Base-by-base conservation (phyloP, 1,140 invertebrate genomes). In the Drosophila nikananu region DNA sequence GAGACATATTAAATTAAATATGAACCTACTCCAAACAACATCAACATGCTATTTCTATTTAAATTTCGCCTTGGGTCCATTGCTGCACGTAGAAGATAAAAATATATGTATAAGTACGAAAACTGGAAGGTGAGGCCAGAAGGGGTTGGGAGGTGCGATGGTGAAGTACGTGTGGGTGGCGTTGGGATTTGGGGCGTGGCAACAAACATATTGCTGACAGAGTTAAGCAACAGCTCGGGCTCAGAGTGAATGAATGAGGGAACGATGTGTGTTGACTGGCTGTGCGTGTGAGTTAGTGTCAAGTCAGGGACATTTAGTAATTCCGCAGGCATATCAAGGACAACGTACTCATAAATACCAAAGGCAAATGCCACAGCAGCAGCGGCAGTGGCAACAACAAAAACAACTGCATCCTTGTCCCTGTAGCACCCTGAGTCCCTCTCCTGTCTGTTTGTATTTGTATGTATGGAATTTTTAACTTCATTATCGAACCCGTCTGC, bases 311-410 rank as follows among this genome's bases (percentile, higher is more conserved):
- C 86, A 90, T 90, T 90, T 90, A 90, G 86, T 90, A 90, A 90
- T 90, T 90, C 86, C 76, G 72, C 79, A 80, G 72, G 86, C 86
- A 90, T 90, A 90, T 90, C 86, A 90, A 90, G 86, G 86, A 90
- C 86, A 90, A 90, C 86, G 86, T 89, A 89, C 86, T 90, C 86
- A 90, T 90, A 90, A 90, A 90, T 89, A 89, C 86, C 86, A 89
- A 89, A 84, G 86, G 71, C 81, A 82, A 90, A 89, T 89, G 86
- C 86, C 86, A 75, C 74, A 89, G 57, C 71, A 68, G 39, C 51
- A 42, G 52, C 70, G 57, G 35, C 49, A 71, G 41, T 49, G 58
- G 39, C 66, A 70, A 37, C 59, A 70, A 35, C 73, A 79, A 62
- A 64, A 84, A 58, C 59, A 84, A 70, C 77, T 87, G 77, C 80